Percentiles rank a stretch among this genome's conserved stretches.
Conservation (phyloP, 2,113 vertebrate species). For the Fukomys damarensis region DNA sequence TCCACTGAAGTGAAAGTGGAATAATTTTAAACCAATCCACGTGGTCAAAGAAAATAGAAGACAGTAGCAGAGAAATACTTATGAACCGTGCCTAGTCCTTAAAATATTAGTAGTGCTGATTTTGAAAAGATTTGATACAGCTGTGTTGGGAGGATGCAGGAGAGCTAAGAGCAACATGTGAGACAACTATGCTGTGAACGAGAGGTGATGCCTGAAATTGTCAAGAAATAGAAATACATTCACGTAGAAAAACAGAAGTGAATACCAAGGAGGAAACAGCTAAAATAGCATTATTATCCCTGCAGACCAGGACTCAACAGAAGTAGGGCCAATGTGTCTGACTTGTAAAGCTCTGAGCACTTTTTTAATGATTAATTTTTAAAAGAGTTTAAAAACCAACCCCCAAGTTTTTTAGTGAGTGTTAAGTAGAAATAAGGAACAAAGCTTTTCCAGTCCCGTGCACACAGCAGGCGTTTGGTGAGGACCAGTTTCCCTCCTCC, state of each 20-base stretch:
- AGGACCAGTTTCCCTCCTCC: background rate
- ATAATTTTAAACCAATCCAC: background rate
- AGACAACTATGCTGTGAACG: background rate
- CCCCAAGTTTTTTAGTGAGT: background rate
- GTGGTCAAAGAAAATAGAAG: background rate
- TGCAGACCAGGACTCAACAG: background rate
- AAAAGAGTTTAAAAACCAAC: conserved; percentile 24
- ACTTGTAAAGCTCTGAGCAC: background rate
- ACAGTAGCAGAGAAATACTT: background rate
- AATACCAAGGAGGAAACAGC: background rate
- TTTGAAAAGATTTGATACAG: background rate
- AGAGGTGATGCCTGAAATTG: background rate
- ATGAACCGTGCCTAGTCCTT: background rate
- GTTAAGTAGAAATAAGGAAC: background rate
- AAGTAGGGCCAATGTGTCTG: background rate
- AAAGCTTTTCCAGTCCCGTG: background rate
- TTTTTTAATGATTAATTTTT: conserved; percentile 23
- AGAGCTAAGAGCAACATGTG: background rate
- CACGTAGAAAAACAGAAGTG: background rate
- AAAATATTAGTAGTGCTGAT: background rate
- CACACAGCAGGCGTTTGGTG: background rate
- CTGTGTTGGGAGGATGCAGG: background rate
- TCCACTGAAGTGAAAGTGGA: conserved; percentile 35
- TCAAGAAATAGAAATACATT: background rate
- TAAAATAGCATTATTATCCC: background rate